phyloP scores from a whole-genome alignment of 2,888 invertebrate species.

The Apotomis capreana region DNA sequence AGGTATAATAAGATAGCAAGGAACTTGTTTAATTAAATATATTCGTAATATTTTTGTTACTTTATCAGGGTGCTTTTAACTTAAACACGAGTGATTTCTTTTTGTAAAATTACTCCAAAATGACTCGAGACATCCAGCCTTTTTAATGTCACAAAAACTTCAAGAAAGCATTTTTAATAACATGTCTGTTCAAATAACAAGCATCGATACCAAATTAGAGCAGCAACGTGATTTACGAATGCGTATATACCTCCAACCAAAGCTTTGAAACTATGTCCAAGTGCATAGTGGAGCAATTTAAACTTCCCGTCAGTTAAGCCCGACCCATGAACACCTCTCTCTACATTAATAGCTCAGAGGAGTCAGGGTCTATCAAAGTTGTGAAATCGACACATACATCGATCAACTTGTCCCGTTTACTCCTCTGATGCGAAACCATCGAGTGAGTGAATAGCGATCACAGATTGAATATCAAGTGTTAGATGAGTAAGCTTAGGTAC shows the following conservation, averaged over 20 bases:
- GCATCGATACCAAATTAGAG: no score
- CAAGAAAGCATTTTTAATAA: no score
- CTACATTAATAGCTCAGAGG: neutral
- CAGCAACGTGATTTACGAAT: no score
- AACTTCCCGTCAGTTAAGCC: slow-evolving; percentile 1
- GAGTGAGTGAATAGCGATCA: neutral
- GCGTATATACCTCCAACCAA: neutral
- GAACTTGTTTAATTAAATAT: neutral
- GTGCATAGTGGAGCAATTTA: neutral
- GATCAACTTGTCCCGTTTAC: neutral
- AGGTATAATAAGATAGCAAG: neutral
- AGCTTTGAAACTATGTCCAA: neutral
- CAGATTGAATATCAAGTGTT: neutral
- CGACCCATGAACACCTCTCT: neutral
- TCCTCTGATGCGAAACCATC: neutral
- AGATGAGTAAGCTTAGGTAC: slow-evolving; percentile 6
- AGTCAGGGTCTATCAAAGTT: neutral
- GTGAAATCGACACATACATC: neutral
- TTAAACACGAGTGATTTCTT: no score
- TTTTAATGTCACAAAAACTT: no score
- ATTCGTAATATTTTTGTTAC: no score
- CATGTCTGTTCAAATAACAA: no score
- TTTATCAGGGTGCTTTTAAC: no score
- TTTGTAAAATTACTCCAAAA: no score
- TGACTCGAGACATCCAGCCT: no score